Evolutionary conservation across 2,888 invertebrate genomes (phyloP).

Genomic region (Ophion slaviceki): DNA sequence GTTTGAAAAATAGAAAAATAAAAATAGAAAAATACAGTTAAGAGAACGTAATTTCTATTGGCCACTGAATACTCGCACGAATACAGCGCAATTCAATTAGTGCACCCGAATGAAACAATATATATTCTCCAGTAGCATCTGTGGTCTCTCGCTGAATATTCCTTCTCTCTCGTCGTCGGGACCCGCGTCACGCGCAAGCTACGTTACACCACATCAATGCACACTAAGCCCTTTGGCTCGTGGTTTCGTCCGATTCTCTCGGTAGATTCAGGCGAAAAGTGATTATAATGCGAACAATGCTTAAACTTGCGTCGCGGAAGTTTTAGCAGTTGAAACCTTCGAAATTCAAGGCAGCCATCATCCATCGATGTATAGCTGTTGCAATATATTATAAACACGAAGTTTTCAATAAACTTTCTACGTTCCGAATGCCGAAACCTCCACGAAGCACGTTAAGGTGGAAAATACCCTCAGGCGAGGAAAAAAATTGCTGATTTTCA

Average conservation of each 20-base stretch:
- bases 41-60: not conserved
- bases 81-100: not conserved
- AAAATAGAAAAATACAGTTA: not conserved
- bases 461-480: too few species aligned
- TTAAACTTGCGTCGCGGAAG: conserved; percentile 33
- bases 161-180: conserved; percentile 11
- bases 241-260: conserved; percentile 51
- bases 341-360: not conserved
- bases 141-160: conserved; percentile 7
- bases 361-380: too few species aligned
- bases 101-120: not conserved
- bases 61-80: not conserved
- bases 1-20: not conserved
- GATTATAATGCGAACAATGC: conserved; percentile 68
- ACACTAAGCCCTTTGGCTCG: conserved; percentile 45
- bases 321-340: not conserved
- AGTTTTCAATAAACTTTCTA: too few species aligned
- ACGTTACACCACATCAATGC: conserved; percentile 14
- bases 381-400: too few species aligned
- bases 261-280: conserved; percentile 59
- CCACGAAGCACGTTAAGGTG: too few species aligned
- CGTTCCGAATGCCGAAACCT: too few species aligned
- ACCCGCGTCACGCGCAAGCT: conserved; percentile 29
- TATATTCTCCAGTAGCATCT: conserved; percentile 15
- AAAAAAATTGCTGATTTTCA: too few species aligned